These are phyloP conservation scores for Lampris incognitus DNA, from an alignment of 2,113 vertebrate species.

Conservation along the genomic window DNA sequence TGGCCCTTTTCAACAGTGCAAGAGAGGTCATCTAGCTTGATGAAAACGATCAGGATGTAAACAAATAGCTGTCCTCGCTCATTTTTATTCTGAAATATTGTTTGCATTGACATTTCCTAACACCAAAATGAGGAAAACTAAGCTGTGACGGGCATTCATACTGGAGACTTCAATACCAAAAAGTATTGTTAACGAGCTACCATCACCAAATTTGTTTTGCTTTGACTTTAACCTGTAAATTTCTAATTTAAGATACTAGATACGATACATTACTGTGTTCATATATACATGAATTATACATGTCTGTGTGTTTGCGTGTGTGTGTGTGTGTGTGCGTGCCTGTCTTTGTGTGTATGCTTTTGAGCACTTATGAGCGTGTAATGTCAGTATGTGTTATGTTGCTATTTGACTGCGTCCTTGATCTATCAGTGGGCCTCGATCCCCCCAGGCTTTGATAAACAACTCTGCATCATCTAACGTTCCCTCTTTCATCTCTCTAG, in stretches of 20 bases:
- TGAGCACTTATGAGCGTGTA: not conserved
- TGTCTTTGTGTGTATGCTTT: slow-evolving; percentile 27
- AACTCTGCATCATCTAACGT: slow-evolving; percentile 62
- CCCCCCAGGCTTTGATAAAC: slow-evolving; percentile 55
- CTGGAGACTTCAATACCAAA: slow-evolving; percentile 8
- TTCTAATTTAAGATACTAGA: slow-evolving; percentile 40
- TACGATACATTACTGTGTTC: not conserved
- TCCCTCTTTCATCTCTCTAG: slow-evolving; percentile 66
- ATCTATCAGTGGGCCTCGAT: slow-evolving; percentile 61
- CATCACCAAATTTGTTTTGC: slow-evolving; percentile 27
- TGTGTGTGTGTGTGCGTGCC: not conserved
- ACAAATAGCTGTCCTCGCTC: too few species aligned
- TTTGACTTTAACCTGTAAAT: slow-evolving; percentile 31
- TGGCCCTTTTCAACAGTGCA: too few species aligned
- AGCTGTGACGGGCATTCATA: not conserved
- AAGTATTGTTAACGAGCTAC: slow-evolving; percentile 20
- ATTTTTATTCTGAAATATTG: too few species aligned
- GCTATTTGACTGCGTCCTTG: slow-evolving; percentile 47
- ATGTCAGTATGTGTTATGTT: slow-evolving; percentile 39
- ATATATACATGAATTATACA: not conserved
- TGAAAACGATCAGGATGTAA: too few species aligned
- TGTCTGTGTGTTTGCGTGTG: slow-evolving; percentile 24
- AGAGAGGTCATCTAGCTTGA: too few species aligned
- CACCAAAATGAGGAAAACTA: not conserved
- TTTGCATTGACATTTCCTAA: not conserved